phyloP scores from a whole-genome alignment of 2,888 invertebrate species.

The Spilosoma lubricipeda region DNA sequence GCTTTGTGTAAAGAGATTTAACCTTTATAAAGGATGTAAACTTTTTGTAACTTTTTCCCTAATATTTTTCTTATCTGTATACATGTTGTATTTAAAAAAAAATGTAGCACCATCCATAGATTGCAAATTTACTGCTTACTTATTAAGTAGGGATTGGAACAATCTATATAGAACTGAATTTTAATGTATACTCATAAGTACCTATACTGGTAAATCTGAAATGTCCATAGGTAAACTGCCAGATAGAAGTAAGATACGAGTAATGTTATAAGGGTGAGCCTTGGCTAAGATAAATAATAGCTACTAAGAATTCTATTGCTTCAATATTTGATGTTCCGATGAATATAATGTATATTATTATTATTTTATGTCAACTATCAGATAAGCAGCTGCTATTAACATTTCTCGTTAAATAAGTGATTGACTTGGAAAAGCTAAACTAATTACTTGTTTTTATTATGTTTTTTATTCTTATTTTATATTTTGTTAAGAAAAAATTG shows the following conservation, averaged over 20 bases:
- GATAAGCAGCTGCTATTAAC: not conserved
- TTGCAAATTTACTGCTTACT: conserved; percentile 17
- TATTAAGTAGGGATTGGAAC: conserved; percentile 22
- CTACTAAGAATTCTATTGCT: not conserved
- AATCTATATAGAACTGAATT: conserved; percentile 23
- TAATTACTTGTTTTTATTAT: not conserved
- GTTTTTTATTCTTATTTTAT: not conserved
- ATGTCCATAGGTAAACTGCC: conserved; percentile 47
- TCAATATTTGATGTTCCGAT: not conserved
- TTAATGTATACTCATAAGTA: conserved; percentile 15
- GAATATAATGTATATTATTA: not conserved
- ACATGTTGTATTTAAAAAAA: not conserved
- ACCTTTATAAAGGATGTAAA: not conserved
- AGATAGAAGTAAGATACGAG: conserved; percentile 33
- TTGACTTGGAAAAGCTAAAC: not conserved
- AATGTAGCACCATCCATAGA: conserved; percentile 13
- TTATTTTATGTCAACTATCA: too few species aligned
- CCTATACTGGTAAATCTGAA: conserved; percentile 15
- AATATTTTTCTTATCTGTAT: not conserved
- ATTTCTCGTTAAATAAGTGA: not conserved
- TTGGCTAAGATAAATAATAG: conserved; percentile 17
- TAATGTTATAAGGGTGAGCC: conserved; percentile 3
- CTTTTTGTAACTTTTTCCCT: not conserved
- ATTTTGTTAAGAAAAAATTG: not conserved
- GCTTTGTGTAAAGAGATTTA: not conserved